Evolutionary conservation across 2,797 vertebrate genomes (phyloP).

Genomic region (Danio jaintianensis): DNA sequence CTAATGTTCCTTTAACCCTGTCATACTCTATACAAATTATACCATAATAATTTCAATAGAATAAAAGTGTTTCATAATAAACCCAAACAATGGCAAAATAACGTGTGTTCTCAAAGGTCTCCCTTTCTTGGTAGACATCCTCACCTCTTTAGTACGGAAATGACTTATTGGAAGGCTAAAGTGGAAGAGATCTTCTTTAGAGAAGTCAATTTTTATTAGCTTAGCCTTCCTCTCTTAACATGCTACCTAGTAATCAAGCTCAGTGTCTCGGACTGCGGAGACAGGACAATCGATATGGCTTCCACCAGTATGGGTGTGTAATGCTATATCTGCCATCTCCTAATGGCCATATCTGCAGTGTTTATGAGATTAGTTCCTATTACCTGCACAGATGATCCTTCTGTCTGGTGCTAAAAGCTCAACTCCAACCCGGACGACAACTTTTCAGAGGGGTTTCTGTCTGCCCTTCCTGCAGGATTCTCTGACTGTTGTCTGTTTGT

Average conservation of each 20-base stretch:
- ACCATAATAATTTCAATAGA: not conserved
- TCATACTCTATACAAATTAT: not conserved
- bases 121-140: not conserved
- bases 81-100: not conserved
- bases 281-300: slow-evolving; percentile 73
- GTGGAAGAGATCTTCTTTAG: slow-evolving; percentile 23
- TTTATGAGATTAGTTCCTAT: slow-evolving; percentile 73
- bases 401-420: slow-evolving; percentile 45
- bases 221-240: slow-evolving; percentile 51
- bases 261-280: slow-evolving; percentile 60
- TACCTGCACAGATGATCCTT: slow-evolving; percentile 39
- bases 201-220: slow-evolving; percentile 51
- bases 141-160: slow-evolving; percentile 20
- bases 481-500: slow-evolving; percentile 74
- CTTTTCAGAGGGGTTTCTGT: slow-evolving; percentile 65
- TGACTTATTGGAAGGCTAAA: slow-evolving; percentile 44
- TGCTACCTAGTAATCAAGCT: slow-evolving; percentile 57
- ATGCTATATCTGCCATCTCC: slow-evolving; percentile 77
- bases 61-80: not conserved
- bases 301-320: slow-evolving; percentile 69
- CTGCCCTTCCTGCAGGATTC: slow-evolving; percentile 76
- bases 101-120: not conserved
- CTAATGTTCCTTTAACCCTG: not conserved
- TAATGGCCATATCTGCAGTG: slow-evolving; percentile 77
- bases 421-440: slow-evolving; percentile 2